A percentile compares a stretch with the other conserved stretches of the same genome.
Conservation (phyloP, 2,113 vertebrate species). For the Rousettus leschenaultii region DNA sequence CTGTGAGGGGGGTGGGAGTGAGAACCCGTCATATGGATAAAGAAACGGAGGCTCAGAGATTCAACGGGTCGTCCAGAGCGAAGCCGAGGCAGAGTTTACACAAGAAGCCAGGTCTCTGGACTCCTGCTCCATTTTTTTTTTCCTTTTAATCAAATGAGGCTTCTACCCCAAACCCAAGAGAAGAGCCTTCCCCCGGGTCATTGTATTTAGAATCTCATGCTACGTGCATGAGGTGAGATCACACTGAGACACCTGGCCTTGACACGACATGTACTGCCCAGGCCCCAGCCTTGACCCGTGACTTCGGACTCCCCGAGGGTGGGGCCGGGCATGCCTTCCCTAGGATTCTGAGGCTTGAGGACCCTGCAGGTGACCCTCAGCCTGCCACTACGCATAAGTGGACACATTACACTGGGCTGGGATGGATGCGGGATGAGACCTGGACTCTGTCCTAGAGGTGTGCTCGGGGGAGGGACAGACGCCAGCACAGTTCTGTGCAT, state of each 20-base stretch:
- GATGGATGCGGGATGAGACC: neutral
- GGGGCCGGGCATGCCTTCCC: neutral
- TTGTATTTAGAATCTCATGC: neutral
- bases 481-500: neutral
- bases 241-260: neutral
- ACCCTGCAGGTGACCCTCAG: neutral
- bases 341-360: neutral
- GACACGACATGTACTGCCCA: neutral
- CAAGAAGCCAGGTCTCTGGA: neutral
- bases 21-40: neutral
- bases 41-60: neutral
- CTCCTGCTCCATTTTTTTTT: neutral
- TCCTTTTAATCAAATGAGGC: neutral
- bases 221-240: accelerated
- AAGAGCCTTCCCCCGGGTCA: neutral
- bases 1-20: neutral
- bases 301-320: neutral
- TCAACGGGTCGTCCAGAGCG: neutral
- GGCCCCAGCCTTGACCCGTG: neutral
- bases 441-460: neutral
- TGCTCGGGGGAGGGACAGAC: neutral
- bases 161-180: neutral
- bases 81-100: neutral
- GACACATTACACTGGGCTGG: neutral
- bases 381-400: accelerated